These are phyloP conservation scores for Drosophila bipectinata DNA, from an alignment of 1,140 invertebrate species.

Conservation along the genomic window DNA sequence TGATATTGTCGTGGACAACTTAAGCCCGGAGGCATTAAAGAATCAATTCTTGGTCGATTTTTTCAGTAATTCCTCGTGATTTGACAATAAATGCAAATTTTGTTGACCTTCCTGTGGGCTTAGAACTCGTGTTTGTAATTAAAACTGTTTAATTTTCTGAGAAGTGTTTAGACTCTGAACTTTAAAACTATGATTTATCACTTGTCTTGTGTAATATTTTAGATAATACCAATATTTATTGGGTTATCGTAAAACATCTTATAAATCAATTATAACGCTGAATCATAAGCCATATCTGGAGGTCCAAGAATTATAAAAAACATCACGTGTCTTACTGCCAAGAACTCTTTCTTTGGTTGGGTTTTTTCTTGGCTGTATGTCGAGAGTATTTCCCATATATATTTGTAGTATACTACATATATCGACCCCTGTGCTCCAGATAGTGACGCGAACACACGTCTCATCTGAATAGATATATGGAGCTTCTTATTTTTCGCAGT, in stretches of 20 bases:
- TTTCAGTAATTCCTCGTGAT: conserved; percentile 16
- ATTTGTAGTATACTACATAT: background rate
- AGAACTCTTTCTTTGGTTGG: conserved; percentile 29
- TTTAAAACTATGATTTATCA: background rate
- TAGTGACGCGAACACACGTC: conserved; percentile 18
- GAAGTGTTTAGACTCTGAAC: no score
- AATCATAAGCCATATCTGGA: conserved; percentile 11
- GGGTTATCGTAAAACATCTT: background rate
- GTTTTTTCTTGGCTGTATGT: background rate
- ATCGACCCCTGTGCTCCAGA: conserved; percentile 20
- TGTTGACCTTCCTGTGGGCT: background rate
- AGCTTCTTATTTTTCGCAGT: conserved; percentile 37
- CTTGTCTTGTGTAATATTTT: background rate
- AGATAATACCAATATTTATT: background rate
- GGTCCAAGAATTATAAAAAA: conserved; percentile 12
- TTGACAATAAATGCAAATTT: conserved; percentile 25
- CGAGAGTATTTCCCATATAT: conserved; percentile 6
- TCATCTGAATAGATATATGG: conserved; percentile 49
- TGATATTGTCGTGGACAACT: conserved; percentile 40
- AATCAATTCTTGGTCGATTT: conserved; percentile 10
- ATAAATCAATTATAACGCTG: background rate
- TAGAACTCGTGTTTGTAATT: background rate
- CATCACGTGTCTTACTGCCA: conserved; percentile 18
- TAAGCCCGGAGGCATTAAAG: conserved; percentile 22
- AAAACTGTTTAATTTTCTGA: conserved; percentile 1